phyloP scores from a whole-genome alignment of 2,113 vertebrate species.

The Alosa alosa region DNA sequence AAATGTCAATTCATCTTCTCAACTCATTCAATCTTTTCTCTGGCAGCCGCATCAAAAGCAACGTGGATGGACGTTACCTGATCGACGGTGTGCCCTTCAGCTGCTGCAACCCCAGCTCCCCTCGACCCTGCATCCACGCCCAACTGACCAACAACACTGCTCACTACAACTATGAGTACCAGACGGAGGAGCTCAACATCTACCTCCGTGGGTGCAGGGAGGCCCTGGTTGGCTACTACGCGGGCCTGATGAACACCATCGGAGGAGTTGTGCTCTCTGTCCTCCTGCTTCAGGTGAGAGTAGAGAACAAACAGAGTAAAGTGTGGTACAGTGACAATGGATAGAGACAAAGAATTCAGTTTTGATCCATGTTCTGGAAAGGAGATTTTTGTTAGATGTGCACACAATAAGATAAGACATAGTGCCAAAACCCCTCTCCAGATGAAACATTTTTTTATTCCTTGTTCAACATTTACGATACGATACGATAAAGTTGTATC shows the following conservation, averaged over 20 bases:
- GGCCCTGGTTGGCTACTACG: conserved; percentile 73
- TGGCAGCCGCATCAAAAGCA: conserved; percentile 76
- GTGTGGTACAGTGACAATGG: not conserved
- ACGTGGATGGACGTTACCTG: conserved; percentile 78
- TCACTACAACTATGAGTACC: conserved; percentile 78
- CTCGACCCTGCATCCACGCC: conserved; percentile 77
- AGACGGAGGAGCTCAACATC: conserved; percentile 79
- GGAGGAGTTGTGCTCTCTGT: conserved; percentile 70
- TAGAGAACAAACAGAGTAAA: not conserved
- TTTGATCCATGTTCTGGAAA: not conserved
- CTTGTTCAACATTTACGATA: too few species aligned
- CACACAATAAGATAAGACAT: not conserved
- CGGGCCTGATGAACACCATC: conserved; percentile 76
- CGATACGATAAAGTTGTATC: too few species aligned
- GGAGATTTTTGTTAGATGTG: not conserved
- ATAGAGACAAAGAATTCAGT: not conserved
- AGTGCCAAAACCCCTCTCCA: not conserved
- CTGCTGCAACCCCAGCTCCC: conserved; percentile 79
- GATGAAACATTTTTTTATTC: not conserved
- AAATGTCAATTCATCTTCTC: not conserved
- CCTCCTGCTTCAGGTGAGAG: conserved; percentile 74
- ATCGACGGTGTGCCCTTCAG: conserved; percentile 80
- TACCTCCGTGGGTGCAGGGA: conserved; percentile 75
- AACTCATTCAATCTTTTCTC: conserved; percentile 27
- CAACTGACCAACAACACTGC: conserved; percentile 78